Percentiles rank a stretch among this genome's conserved stretches.
These are phyloP conservation scores for Drosophila sucinea DNA, from an alignment of 1,140 invertebrate genomes.

Conservation along the genomic window DNA sequence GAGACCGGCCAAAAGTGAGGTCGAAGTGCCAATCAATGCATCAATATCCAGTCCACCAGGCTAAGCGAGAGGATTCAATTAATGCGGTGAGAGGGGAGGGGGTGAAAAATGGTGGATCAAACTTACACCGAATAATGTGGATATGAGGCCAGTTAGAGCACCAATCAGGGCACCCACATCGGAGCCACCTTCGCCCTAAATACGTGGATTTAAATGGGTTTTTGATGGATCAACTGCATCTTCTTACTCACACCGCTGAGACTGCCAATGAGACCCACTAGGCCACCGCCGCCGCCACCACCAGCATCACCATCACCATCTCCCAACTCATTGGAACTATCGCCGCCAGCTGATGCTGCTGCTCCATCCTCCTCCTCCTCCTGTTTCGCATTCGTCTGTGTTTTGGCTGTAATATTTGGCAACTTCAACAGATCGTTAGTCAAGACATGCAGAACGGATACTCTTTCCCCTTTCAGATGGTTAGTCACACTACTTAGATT, in stretches of 20 bases:
- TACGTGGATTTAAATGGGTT: background rate
- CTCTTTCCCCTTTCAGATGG: slow-evolving; percentile 5
- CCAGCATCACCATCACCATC: slow-evolving; percentile 53
- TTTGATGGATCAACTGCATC: too few relatives aligned
- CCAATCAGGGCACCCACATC: slow-evolving; percentile 80
- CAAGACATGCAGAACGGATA: slow-evolving; percentile 38
- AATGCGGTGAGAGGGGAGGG: background rate
- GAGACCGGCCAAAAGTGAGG: slow-evolving; percentile 78
- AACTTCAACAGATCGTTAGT: slow-evolving; percentile 49
- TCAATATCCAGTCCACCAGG: slow-evolving; percentile 83
- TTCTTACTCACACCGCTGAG: slow-evolving; percentile 83
- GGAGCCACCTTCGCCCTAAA: slow-evolving; percentile 81
- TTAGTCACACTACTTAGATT: slow-evolving; percentile 52
- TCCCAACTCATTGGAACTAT: slow-evolving; percentile 24
- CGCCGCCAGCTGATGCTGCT: background rate
- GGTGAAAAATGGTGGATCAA: background rate
- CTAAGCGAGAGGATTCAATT: slow-evolving; percentile 37
- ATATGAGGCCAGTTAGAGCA: slow-evolving; percentile 83
- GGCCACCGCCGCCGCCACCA: slow-evolving; percentile 63
- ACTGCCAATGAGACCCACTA: slow-evolving; percentile 83
- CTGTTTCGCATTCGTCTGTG: slow-evolving; percentile 33
- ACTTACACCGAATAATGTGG: slow-evolving; percentile 84
- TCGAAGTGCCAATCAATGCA: slow-evolving; percentile 74
- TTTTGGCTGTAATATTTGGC: slow-evolving; percentile 60
- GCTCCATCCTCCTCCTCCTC: slow-evolving; percentile 20